These are phyloP conservation scores for Tachuris rubrigastra DNA, from an alignment of 2,113 vertebrate species.

Conservation along the genomic window DNA sequence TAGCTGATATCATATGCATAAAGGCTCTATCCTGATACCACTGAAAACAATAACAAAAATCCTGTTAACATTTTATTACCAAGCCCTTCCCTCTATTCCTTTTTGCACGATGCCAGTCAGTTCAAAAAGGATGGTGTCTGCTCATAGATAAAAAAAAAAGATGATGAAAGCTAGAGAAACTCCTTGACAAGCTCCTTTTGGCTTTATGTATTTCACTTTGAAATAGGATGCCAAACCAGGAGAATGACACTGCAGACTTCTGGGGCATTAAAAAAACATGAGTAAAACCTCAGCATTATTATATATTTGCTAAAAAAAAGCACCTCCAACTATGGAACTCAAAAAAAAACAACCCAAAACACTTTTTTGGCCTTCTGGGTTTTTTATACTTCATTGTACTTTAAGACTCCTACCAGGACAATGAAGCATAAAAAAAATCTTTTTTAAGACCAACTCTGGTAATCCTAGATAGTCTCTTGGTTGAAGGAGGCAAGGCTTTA, in stretches of 20 bases:
- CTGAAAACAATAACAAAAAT: constrained; percentile 20
- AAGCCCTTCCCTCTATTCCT: constrained; percentile 15
- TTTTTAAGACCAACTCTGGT: background rate
- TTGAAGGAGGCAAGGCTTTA: background rate
- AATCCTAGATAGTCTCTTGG: background rate
- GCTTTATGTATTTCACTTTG: constrained; percentile 38
- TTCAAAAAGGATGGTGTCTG: background rate
- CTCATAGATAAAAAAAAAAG: background rate
- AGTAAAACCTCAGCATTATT: background rate
- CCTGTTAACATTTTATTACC: background rate
- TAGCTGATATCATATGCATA: background rate
- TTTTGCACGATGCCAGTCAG: background rate
- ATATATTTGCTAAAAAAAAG: background rate
- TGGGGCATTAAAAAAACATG: constrained; percentile 48
- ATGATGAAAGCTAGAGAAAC: constrained; percentile 57
- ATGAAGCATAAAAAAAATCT: background rate
- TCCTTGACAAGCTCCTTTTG: constrained; percentile 25
- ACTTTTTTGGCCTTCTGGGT: background rate
- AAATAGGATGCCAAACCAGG: constrained; percentile 31
- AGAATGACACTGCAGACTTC: constrained; percentile 54
- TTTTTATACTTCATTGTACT: background rate
- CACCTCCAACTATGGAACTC: background rate
- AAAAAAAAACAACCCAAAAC: background rate
- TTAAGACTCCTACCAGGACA: background rate
- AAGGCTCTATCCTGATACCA: background rate